These are phyloP conservation scores for Eulemur albifrons DNA, from an alignment of 2,797 vertebrate genomes.

Conservation along the genomic window DNA sequence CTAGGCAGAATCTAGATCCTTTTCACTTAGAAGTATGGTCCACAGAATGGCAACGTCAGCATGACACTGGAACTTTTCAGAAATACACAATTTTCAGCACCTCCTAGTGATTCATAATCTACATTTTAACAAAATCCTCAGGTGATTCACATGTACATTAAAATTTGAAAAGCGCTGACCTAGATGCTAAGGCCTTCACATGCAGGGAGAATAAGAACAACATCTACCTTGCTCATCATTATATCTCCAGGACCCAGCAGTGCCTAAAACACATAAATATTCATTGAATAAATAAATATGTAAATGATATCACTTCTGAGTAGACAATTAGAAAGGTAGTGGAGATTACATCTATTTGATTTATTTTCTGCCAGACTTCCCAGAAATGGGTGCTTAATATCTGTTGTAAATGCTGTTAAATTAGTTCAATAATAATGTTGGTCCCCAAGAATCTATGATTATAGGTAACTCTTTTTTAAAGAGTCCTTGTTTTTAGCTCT, in stretches of 20 bases:
- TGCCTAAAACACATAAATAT: background rate
- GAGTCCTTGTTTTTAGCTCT: background rate
- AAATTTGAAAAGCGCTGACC: background rate
- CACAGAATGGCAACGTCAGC: background rate
- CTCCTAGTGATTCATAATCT: background rate
- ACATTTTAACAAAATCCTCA: background rate
- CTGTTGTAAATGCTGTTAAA: slow-evolving; percentile 20
- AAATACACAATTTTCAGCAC: background rate
- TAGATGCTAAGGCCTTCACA: background rate
- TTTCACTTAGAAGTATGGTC: background rate
- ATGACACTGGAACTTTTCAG: background rate
- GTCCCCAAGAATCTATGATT: background rate
- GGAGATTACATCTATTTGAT: background rate
- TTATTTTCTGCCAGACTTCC: background rate
- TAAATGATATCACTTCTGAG: background rate
- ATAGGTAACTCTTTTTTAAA: background rate
- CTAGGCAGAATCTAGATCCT: background rate
- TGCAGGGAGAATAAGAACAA: background rate
- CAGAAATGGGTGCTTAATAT: background rate
- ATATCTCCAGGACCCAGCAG: background rate
- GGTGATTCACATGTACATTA: background rate
- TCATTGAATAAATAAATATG: background rate
- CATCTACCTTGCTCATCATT: background rate
- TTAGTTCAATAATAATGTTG: background rate
- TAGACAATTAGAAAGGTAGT: background rate